Conservation (phyloP, 2,888 invertebrate genomes). For the Sinohyriopsis cumingii region DNA sequence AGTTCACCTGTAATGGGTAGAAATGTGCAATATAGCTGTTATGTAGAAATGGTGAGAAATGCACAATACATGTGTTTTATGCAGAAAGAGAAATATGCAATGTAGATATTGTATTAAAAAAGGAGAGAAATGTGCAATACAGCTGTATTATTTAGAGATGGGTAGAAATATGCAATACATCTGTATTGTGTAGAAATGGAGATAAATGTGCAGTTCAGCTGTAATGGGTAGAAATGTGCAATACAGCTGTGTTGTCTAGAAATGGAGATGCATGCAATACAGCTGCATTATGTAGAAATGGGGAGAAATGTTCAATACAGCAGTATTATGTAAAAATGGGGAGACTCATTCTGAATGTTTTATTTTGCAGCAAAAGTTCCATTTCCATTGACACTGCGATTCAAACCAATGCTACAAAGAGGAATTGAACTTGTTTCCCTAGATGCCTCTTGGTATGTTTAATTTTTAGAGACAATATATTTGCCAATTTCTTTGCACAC, state of each 20-base stretch:
- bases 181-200: no score
- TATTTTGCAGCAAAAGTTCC: slow-evolving; percentile 90
- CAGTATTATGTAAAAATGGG: not conserved
- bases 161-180: no score
- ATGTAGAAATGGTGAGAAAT: no score
- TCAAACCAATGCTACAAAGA: slow-evolving; percentile 99
- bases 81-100: not conserved
- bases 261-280: not conserved
- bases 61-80: no score
- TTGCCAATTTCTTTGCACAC: not conserved
- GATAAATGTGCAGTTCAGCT: no score
- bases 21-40: no score
- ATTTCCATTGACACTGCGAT: slow-evolving; percentile 96
- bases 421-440: slow-evolving; percentile 95
- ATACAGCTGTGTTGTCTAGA: no score
- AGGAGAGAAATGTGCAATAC: no score
- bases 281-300: not conserved
- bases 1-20: no score
- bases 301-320: not conserved
- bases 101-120: no score
- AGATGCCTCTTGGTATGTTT: slow-evolving; percentile 91
- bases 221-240: not conserved
- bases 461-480: not conserved
- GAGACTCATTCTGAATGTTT: not conserved
- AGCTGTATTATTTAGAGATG: no score